Evolutionary conservation across 2,888 invertebrate genomes (phyloP), one percentile per base, ranked within the genome.

Genomic region (Watsonalla cultraria): DNA sequence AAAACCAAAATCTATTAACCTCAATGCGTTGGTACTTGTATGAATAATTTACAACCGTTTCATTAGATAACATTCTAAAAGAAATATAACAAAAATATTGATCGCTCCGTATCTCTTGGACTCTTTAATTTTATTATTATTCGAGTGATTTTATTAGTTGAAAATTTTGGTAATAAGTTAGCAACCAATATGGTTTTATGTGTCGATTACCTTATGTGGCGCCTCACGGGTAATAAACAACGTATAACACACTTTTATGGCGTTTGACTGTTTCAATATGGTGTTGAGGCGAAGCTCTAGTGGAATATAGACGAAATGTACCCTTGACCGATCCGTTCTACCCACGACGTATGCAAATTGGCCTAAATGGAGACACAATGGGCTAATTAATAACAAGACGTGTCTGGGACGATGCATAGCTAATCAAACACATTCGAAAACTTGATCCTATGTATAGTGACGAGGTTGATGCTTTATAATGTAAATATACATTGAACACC

Each of bases 301-400:
- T 61, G 61, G 56, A 61, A 62, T 63, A 61, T 62, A 68, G 64
- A 59, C 67, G 64, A 74, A 72, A 68, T 68, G 60, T 74, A 68
- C 68, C 78, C 82, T 85, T 81, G 82, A 80, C 81, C 79, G 78
- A 80, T 77, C 68, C 58, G 68, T 74, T 68, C 68, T 72, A 59
- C 86, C 87, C 75, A 87, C 87, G 59, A 61, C 56, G 52, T 70
- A 70, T 74, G 76, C 72, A 73, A 66, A 64, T 64, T 62, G 54
- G 53, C 56, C 80, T 80, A 70, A 75, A 84, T 69, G 59, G 59
- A 72, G 76, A 74, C 56, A 82, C 82, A 83, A 80, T 79, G 66
- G 74, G 64, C 63, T 74, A 79, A 81, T 85, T 80, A 82, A 79
- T 81, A 79, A 77, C 63, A 72, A 66, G 64, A 61, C 62, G 67